Base-by-base conservation (phyloP, 2,113 vertebrate species). In the Sigmodon hispidus region DNA sequence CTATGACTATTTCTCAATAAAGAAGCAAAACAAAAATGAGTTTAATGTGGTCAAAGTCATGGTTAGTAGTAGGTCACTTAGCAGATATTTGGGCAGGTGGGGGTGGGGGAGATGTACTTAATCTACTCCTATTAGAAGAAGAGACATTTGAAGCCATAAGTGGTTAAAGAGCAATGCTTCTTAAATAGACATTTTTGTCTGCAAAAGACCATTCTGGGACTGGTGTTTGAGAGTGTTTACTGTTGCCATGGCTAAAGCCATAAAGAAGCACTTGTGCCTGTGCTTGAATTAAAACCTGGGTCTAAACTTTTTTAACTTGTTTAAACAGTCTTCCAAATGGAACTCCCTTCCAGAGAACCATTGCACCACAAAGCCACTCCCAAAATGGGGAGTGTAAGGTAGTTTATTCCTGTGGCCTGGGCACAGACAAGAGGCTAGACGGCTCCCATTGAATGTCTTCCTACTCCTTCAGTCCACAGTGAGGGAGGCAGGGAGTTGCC, bases 121-220 rank as follows among this genome's bases (percentile, higher is more conserved):
- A 85, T 86, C 34, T 84, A 63, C 16, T 94, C 10, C 50, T 85
- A 3, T 85, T 70, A 94, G 22, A 90, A 90, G 79, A 92, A 85
- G 65, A 94, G 89, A 72, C 45, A 61, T 91, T 95, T 95, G 72
- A 93, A 95, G 59, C 48, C 80, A 11, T 40, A 52, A n/a, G 5
- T 91, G 26, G 13, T 75, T 79, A 87, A 87, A 77, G 36, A 76
- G 2, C 77, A 48, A 85, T 80, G 12, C 40, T 88, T 94, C 48
- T 96, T 70, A 92, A 90, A 85, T 57, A 92, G 31, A 91, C 75
- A 63, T 57, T 92, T 92, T 48, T 40, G 31, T 61, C 43, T 40
- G 12, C 57, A 69, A 84, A 93, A 87, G 48, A 95, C 7, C 40
- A 87, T 96, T 93, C 81, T 72, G 80, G 9, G 34, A 63, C 70